Evolutionary conservation across 2,888 invertebrate genomes (phyloP).

Genomic region (Apotomis capreana): DNA sequence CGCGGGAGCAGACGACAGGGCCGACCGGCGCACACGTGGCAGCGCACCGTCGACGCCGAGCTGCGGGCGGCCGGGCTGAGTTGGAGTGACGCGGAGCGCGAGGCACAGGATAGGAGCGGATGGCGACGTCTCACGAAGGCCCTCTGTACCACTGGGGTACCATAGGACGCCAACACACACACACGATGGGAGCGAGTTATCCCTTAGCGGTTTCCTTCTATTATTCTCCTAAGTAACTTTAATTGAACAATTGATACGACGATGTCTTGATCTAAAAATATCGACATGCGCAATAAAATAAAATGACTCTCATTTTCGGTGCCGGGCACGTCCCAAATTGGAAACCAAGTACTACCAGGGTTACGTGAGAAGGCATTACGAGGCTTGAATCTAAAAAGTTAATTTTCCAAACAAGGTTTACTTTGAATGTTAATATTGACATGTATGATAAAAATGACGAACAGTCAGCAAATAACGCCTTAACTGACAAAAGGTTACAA

Average conservation of each 20-base stretch:
- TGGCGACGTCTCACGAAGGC: too few species aligned
- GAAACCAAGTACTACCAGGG: slow-evolving; percentile 14
- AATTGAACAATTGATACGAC: slow-evolving; percentile 1
- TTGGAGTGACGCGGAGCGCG: too few species aligned
- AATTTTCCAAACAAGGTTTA: slow-evolving; percentile 8
- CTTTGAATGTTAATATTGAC: not conserved
- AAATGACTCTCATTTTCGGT: slow-evolving; percentile 38
- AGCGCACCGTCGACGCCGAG: too few species aligned
- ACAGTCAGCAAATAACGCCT: not conserved
- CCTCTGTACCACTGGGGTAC: too few species aligned
- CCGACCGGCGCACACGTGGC: too few species aligned
- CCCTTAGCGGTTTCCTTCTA: not conserved
- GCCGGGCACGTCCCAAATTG: slow-evolving; percentile 26
- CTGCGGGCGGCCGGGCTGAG: too few species aligned
- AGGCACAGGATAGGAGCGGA: too few species aligned
- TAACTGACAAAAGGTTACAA: not conserved
- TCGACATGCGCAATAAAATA: slow-evolving; percentile 30
- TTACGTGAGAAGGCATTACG: slow-evolving; percentile 26
- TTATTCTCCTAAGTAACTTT: slow-evolving; percentile 8
- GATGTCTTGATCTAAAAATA: slow-evolving; percentile 22
- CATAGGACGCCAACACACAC: too few species aligned
- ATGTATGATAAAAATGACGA: not conserved
- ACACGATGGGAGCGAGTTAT: too few species aligned
- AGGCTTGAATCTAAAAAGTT: slow-evolving; percentile 4
- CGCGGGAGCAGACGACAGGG: too few species aligned